Evolutionary conservation across 1,140 invertebrate species (phyloP).

Genomic region (Leptinotarsa undecemlineata): DNA sequence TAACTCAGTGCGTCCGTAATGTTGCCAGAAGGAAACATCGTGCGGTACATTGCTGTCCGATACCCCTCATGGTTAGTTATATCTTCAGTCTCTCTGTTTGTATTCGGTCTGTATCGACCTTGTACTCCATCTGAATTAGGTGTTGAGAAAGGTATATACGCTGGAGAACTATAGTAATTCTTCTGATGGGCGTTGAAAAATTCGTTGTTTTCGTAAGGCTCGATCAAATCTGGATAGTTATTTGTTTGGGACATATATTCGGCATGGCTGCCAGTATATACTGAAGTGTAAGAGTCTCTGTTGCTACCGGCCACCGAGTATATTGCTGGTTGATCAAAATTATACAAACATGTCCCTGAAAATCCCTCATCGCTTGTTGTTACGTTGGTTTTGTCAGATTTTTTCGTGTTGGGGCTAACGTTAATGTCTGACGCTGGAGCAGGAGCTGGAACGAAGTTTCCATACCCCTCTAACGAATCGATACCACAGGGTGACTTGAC

Average conservation of each 20-base stretch:
- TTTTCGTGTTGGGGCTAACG: conserved; percentile 52
- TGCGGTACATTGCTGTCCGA: conserved; percentile 66
- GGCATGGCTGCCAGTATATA: conserved; percentile 69
- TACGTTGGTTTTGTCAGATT: conserved; percentile 37
- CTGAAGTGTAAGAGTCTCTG: conserved; percentile 69
- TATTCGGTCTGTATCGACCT: conserved; percentile 56
- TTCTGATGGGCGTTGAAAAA: conserved; percentile 56
- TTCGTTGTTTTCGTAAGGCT: conserved; percentile 66
- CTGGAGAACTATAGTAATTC: conserved; percentile 60
- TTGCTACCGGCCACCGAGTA: conserved; percentile 75
- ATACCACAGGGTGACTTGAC: conserved; percentile 56
- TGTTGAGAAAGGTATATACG: conserved; percentile 53
- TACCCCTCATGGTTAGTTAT: conserved; percentile 68
- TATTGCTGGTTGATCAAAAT: conserved; percentile 69
- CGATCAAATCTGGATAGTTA: conserved; percentile 69
- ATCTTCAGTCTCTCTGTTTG: conserved; percentile 59
- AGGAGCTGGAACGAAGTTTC: conserved; percentile 59
- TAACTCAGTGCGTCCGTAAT: conserved; percentile 77
- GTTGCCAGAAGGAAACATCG: conserved; percentile 71
- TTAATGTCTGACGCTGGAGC: conserved; percentile 56
- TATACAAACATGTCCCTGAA: conserved; percentile 57
- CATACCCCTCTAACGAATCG: conserved; percentile 53
- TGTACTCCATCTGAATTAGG: conserved; percentile 51
- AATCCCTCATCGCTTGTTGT: conserved; percentile 31
- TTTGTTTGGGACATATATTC: conserved; percentile 61